phyloP scores from a whole-genome alignment of 1,140 invertebrate species.

The Mylabris phalerata region DNA sequence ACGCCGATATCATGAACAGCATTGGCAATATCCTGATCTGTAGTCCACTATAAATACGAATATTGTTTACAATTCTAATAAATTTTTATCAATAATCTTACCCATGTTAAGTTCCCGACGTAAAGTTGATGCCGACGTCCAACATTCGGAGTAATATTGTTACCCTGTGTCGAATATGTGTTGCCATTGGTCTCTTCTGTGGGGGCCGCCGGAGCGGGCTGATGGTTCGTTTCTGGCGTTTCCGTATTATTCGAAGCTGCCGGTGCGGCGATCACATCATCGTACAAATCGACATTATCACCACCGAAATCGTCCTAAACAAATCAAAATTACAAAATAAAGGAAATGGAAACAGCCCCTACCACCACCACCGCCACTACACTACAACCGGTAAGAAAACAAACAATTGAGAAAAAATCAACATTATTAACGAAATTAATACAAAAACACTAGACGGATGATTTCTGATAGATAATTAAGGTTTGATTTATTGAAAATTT shows the following conservation, averaged over 20 bases:
- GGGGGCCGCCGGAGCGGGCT: slow-evolving; percentile 29
- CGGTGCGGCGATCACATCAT: slow-evolving; percentile 86
- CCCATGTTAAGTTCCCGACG: slow-evolving; percentile 91
- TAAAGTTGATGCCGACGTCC: slow-evolving; percentile 82
- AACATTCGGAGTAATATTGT: slow-evolving; percentile 65
- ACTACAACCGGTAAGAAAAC: no score
- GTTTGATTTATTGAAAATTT: neutral
- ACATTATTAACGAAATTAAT: neutral
- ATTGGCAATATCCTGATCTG: slow-evolving; percentile 91
- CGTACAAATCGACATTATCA: slow-evolving; percentile 90
- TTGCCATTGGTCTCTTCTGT: slow-evolving; percentile 64
- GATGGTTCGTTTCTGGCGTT: slow-evolving; percentile 46
- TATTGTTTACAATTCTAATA: no score
- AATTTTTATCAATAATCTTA: slow-evolving; percentile 39
- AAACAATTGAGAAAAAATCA: neutral
- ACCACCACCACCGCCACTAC: no score
- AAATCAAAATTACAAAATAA: neutral
- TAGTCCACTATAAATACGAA: slow-evolving; percentile 78
- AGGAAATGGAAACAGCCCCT: no score
- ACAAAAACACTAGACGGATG: neutral
- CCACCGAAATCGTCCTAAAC: slow-evolving; percentile 73
- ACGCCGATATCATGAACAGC: slow-evolving; percentile 81
- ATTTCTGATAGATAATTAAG: neutral
- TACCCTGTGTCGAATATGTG: slow-evolving; percentile 56
- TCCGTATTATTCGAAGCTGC: slow-evolving; percentile 47